A percentile compares a stretch with the other conserved stretches of the same genome.
Conservation (phyloP, 2,113 vertebrate species). For the Lota lota region DNA sequence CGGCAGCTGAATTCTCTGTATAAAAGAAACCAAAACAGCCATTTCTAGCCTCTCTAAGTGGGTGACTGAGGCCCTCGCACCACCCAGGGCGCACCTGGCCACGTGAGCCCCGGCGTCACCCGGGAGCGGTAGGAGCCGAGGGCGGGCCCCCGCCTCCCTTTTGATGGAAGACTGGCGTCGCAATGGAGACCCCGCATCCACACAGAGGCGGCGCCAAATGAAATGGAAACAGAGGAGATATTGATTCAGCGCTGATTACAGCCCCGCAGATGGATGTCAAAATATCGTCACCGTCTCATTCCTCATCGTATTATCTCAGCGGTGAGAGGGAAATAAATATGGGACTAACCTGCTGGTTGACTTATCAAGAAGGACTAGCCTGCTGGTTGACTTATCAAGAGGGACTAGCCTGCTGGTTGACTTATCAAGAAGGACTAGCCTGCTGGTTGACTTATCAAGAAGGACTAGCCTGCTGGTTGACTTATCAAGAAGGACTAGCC, state of each 20-base stretch:
- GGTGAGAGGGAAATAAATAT: constrained; percentile 49
- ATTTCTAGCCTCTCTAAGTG: constrained; percentile 54
- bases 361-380: constrained; percentile 26
- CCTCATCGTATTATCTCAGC: constrained; percentile 48
- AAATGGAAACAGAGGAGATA: constrained; percentile 56
- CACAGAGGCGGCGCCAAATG: constrained; percentile 17
- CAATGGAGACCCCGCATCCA: constrained; percentile 21
- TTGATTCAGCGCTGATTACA: constrained; percentile 56
- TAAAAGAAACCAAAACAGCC: constrained; percentile 56
- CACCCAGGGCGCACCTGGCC: constrained; percentile 9
- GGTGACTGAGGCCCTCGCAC: constrained; percentile 12
- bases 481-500: constrained; percentile 24
- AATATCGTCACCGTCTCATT: constrained; percentile 48
- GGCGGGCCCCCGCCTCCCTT: background rate
- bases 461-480: constrained; percentile 17
- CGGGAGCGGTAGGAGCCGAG: too few relatives aligned
- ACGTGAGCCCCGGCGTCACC: constrained; percentile 6
- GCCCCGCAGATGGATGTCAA: constrained; percentile 50
- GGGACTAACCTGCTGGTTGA: constrained; percentile 18
- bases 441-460: constrained; percentile 35
- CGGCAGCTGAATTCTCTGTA: constrained; percentile 31
- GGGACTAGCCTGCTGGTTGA: constrained; percentile 18
- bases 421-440: constrained; percentile 25
- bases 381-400: constrained; percentile 34
- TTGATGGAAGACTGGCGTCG: constrained; percentile 36